phyloP scores from a whole-genome alignment of 2,797 vertebrate genomes.

The Diplodus sargus region DNA sequence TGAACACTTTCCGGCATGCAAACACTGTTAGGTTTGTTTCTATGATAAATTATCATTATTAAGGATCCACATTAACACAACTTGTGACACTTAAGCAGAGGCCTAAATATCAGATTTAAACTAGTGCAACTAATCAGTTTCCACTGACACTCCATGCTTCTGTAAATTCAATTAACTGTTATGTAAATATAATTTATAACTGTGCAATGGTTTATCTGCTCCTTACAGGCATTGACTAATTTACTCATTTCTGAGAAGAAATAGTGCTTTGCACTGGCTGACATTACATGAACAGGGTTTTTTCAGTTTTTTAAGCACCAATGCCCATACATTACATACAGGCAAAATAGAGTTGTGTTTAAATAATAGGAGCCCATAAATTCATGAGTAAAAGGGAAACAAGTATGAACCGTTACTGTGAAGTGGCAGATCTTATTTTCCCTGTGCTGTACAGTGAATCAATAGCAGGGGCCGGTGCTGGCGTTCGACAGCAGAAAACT shows the following conservation, averaged over 20 bases:
- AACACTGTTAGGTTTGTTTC: no score
- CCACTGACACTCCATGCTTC: constrained; percentile 28
- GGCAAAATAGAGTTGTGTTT: constrained; percentile 52
- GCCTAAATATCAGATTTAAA: constrained; percentile 25
- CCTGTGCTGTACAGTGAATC: constrained; percentile 76
- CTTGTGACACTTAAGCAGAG: neutral
- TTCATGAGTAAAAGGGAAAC: constrained; percentile 75
- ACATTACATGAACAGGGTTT: constrained; percentile 26
- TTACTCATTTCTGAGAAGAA: constrained; percentile 41
- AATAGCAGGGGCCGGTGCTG: constrained; percentile 65
- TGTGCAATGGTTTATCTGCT: constrained; percentile 43
- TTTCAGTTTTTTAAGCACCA: constrained; percentile 28
- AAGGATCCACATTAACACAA: constrained; percentile 28
- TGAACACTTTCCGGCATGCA: neutral
- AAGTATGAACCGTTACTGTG: constrained; percentile 78
- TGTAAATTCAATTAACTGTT: constrained; percentile 50
- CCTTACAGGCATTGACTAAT: constrained; percentile 41
- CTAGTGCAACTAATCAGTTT: constrained; percentile 37
- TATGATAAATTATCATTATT: neutral
- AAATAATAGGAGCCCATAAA: constrained; percentile 65
- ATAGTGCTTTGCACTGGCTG: constrained; percentile 26
- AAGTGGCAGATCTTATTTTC: constrained; percentile 80
- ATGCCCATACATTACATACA: constrained; percentile 22
- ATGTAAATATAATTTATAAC: constrained; percentile 49
- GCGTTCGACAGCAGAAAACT: constrained; percentile 75